Evolutionary conservation across 2,888 invertebrate species (phyloP), one percentile per base, ranked within the genome.

Genomic region (Mesopsocus fuscifrons): DNA sequence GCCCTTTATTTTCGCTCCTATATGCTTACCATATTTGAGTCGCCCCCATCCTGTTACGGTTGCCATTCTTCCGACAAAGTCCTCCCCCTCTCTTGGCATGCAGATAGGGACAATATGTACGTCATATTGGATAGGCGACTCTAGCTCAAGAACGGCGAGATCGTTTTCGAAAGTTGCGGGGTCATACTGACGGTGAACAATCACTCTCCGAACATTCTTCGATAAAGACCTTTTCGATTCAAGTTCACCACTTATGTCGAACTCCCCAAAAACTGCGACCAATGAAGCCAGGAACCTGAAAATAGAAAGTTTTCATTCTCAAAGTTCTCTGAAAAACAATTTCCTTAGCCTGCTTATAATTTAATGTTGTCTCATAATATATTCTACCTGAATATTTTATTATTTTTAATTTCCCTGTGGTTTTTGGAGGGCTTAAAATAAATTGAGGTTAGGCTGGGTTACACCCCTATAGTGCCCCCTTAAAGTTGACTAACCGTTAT

Each of bases 41-140:
- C 89, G 71, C 1, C 91, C 91, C 89, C 89, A 91, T 2, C 91
- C 91, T 0, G 88, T 87, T 2, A 91, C 89, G 0, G 82, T 83
- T 0, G 87, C 91, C 69, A 83, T 76, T 45, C 80, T 69, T 1
- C 87, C 87, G 0, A 82, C 84, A 59, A 80, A 87, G 55, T 87
- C 85, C 1, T 77, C 73, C 1, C 57, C 55, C 31, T 69, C 71
- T 34, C 80, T 77, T 1, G 88, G 89, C 72, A 92, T 74, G 61
- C 91, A 92, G 59, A 91, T 87, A 18, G 91, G 91, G 31, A 89
- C 87, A 49, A 91, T 85, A 59, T 89, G 88, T 18, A 77, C 72
- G 55, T 87, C 85, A 55, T 79, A 88, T 49, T 76, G 72, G 6
- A 91, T 71, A 0, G 88, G 75, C 5, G 77, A 70, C 47, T 89